phyloP scores from a whole-genome alignment of 2,797 vertebrate genomes.

The Xenentodon cancila region DNA sequence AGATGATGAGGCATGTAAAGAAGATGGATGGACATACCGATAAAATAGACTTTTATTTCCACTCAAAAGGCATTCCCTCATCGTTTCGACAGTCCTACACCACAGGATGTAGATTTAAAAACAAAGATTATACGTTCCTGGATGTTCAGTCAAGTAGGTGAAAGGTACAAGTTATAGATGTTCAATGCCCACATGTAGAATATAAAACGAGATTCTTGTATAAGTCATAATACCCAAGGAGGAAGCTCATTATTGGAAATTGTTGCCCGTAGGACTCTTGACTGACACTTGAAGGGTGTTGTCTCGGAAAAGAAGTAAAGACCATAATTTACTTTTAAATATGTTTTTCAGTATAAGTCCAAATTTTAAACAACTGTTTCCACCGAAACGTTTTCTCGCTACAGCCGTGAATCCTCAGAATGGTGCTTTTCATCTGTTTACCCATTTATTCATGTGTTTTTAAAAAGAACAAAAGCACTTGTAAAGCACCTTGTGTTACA shows the following conservation, averaged over 20 bases:
- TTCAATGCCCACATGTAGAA: background rate
- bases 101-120: background rate
- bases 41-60: background rate
- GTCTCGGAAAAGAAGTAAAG: background rate
- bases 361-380: background rate
- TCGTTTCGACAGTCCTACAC: background rate
- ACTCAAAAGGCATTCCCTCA: background rate
- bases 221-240: background rate
- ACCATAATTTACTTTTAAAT: background rate
- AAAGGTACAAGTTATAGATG: background rate
- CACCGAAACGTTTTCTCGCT: too few species aligned
- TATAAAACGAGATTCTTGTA: background rate
- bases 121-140: background rate
- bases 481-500: too few species aligned
- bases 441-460: too few species aligned
- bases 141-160: background rate
- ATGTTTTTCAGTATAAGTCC: background rate
- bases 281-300: background rate
- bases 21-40: background rate
- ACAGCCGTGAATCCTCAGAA: too few species aligned
- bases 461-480: too few species aligned
- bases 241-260: constrained; percentile 8
- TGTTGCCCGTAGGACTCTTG: background rate
- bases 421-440: too few species aligned
- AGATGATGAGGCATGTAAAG: too few species aligned